Percentiles rank a stretch among this genome's conserved stretches.
These are phyloP conservation scores for Apogon talboti DNA, from an alignment of 2,797 vertebrate genomes.

Conservation along the genomic window DNA sequence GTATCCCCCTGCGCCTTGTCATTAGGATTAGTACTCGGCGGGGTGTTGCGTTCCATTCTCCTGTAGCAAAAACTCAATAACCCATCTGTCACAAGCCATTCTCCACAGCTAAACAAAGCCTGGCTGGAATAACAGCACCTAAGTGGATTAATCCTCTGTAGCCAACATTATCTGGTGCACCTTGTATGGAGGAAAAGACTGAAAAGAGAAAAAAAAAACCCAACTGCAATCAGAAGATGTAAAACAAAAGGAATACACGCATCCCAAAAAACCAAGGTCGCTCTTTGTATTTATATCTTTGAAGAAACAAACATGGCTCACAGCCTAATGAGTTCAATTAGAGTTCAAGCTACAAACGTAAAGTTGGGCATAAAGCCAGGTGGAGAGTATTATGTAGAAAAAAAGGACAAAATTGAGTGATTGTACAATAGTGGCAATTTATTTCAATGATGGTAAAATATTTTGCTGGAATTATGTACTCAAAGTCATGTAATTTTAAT, in stretches of 20 bases:
- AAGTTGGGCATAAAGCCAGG: constrained; percentile 7
- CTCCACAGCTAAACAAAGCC: constrained; percentile 53
- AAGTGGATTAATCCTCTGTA: constrained; percentile 66
- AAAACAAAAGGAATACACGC: constrained; percentile 1
- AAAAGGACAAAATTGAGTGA: background rate
- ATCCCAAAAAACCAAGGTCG: constrained; percentile 2
- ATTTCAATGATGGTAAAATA: constrained; percentile 2
- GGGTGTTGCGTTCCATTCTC: constrained; percentile 69
- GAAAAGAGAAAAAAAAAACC: background rate
- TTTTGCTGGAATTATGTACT: background rate
- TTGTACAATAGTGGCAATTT: background rate
- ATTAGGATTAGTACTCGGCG: constrained; percentile 59
- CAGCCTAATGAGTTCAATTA: constrained; percentile 20
- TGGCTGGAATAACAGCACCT: constrained; percentile 52
- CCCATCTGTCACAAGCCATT: constrained; percentile 64
- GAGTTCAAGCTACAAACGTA: constrained; percentile 14
- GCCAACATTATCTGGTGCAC: constrained; percentile 32
- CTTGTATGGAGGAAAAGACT: constrained; percentile 6
- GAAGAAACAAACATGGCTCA: constrained; percentile 15
- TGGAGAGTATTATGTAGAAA: background rate
- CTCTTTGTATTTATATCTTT: constrained; percentile 15
- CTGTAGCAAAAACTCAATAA: constrained; percentile 69
- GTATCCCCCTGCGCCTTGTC: constrained; percentile 49
- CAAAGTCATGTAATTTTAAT: background rate
- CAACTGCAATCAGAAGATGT: constrained; percentile 37